phyloP scores from a whole-genome alignment of 2,797 vertebrate genomes.

The Adrianichthys oophorus region DNA sequence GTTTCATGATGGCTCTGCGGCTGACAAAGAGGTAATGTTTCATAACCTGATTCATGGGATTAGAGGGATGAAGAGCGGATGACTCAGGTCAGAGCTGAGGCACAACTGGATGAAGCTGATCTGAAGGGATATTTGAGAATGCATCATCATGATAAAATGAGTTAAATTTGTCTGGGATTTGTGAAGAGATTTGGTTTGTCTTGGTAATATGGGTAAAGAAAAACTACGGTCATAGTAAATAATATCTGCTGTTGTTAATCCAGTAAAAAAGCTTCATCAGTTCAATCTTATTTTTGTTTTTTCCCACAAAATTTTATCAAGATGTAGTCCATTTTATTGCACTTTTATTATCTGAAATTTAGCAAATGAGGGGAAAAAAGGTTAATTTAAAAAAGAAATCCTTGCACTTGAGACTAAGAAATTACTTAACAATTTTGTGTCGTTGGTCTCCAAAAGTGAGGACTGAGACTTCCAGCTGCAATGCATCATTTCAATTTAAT shows the following conservation, averaged over 20 bases:
- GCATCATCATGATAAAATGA: not conserved
- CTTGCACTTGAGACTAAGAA: too few relatives aligned
- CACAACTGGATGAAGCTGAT: slow-evolving; percentile 27
- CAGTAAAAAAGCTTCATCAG: too few relatives aligned
- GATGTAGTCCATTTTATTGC: too few relatives aligned
- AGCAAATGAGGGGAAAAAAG: too few relatives aligned
- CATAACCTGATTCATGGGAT: slow-evolving; percentile 56
- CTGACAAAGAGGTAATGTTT: slow-evolving; percentile 57
- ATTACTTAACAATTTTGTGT: too few relatives aligned
- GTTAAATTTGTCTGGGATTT: slow-evolving; percentile 18
- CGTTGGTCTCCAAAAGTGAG: too few relatives aligned
- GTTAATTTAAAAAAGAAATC: too few relatives aligned
- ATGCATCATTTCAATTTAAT: too few relatives aligned
- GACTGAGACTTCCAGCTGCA: too few relatives aligned
- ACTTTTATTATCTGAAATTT: too few relatives aligned
- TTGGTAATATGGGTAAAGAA: slow-evolving; percentile 8
- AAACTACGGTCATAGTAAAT: not conserved
- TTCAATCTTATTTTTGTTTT: too few relatives aligned
- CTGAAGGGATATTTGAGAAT: slow-evolving; percentile 32
- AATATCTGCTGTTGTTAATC: not conserved
- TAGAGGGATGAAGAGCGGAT: slow-evolving; percentile 55
- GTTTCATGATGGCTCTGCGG: slow-evolving; percentile 46
- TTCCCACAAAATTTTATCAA: too few relatives aligned
- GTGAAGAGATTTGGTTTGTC: not conserved
- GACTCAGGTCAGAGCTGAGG: slow-evolving; percentile 48